Evolutionary conservation across 2,888 invertebrate species (phyloP).

Genomic region (Hirtodrosophila confusa): DNA sequence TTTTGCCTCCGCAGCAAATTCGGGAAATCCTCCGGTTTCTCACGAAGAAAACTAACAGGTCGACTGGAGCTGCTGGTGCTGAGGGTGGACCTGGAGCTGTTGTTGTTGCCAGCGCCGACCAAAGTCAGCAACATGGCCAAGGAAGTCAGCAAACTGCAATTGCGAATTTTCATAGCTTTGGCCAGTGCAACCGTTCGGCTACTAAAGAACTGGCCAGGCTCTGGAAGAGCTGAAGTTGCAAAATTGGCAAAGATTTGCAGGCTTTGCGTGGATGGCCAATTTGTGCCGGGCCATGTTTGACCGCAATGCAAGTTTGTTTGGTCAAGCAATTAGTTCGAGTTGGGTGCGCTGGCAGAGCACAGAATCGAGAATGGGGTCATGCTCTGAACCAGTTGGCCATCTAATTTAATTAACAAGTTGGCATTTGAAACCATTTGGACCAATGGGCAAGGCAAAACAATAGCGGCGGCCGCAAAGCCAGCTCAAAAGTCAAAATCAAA

Average conservation of each 20-base stretch:
- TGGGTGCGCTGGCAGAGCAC: not conserved
- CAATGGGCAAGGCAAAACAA: conserved; percentile 21
- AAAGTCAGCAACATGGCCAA: conserved; percentile 19
- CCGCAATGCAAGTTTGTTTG: conserved; percentile 52
- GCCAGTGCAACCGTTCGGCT: conserved; percentile 3
- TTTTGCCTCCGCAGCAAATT: conserved; percentile 65
- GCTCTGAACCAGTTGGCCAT: conserved; percentile 24
- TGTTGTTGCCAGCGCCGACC: conserved; percentile 9
- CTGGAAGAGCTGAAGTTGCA: conserved; percentile 1
- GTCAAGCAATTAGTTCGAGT: conserved; percentile 41
- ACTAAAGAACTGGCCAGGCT: conserved; percentile 39
- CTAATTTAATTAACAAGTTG: conserved; percentile 74
- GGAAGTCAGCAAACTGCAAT: conserved; percentile 11
- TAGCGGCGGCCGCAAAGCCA: not conserved
- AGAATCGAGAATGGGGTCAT: conserved; percentile 42
- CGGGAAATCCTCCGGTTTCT: conserved; percentile 29
- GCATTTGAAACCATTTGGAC: conserved; percentile 18
- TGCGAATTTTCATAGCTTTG: conserved; percentile 40
- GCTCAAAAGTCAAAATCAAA: conserved; percentile 15
- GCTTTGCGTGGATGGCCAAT: conserved; percentile 54
- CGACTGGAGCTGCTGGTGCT: conserved; percentile 22
- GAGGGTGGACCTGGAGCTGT: conserved; percentile 1
- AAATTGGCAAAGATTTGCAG: conserved; percentile 11
- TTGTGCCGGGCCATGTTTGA: conserved; percentile 29
- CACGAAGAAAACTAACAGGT: conserved; percentile 49